Base-by-base conservation (phyloP, 1,140 invertebrate species). In the Magallana ariakensis region DNA sequence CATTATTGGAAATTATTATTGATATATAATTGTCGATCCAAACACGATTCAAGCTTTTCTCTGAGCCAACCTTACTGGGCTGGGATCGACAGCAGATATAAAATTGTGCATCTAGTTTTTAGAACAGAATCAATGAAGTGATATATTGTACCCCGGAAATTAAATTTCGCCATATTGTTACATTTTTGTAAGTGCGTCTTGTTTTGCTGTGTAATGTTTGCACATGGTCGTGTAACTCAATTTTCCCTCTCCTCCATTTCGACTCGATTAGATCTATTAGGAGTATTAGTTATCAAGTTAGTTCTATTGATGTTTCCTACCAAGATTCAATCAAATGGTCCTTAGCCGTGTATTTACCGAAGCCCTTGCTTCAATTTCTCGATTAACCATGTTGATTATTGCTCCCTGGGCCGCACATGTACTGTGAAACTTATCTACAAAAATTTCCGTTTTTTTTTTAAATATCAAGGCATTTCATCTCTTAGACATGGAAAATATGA, bases 211-310 rank as follows among this genome's bases (percentile, higher is more conserved):
- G 33, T 19, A 75, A 75, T 75, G 26, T 75, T 75, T 75, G 66
- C 26, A 75, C 66, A 75, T 10, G 33, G 33, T 75, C 66, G 66
- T 26, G 66, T 75, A 75, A 75, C 33, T 75, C 13, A 75, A 75
- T 75, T 75, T 46, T 26, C 13, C 13, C 33, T 26, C 66, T 75
- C 66, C 22, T 46, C 66, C 26, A 33, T 75, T 75, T 26, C 66
- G 22, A 46, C 33, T 75, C 66, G 66, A 75, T 75, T 75, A 75
- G 66, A 75, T 75, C 66, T 75, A 75, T 75, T 70, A 70, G 19
- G 62, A 26, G 62, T 70, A 70, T 70, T 75, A 75, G 66, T 75
- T 75, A 75, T 26, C 11, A 26, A 22, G 22, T 75, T 75, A 62
- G 33, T 9, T 75, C 10, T 26, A 8, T 33, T 26, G 22, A 26